Base-by-base conservation (phyloP, 2,113 vertebrate species). In the Telmatochromis sp. region DNA sequence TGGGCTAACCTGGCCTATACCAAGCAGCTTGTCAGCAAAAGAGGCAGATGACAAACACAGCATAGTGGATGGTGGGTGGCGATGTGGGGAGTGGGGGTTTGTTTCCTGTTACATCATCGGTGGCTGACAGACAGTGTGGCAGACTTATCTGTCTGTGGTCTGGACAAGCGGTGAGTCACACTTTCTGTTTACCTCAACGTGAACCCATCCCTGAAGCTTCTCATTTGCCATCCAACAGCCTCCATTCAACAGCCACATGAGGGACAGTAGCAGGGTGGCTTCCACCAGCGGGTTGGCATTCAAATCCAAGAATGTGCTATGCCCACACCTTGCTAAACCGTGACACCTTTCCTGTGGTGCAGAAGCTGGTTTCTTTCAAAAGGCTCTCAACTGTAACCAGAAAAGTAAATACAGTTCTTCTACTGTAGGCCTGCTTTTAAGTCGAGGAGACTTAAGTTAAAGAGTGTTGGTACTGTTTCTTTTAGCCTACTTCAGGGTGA, bases 71-170 rank as follows among this genome's bases (percentile, higher is more conserved):
- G 81, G 21, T 49, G 87, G 70, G 63, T 75, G 81, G 79, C 13
- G 51, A 57, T 17, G 81, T 31, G 89, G 57, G 81, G 21, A 86
- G 54, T 28, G 80, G 85, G 88, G 93, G 80, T 93, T 87, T 85
- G 89, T 92, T 90, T 91, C 89, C 90, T 89, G 91, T 96, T 94
- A 94, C 91, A 94, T 94, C 93, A 95, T 93, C 87, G 87, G 89
- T 42, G 85, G 91, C 89, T 80, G 73, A 94, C 87, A 92, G 89
- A 87, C 85, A 90, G 87, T 92, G 89, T 85, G 79, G 89, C 89
- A 95, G 94, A 95, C 91, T 94, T 96, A 95, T 96, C 95, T 95
- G 95, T 95, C 95, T 95, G 93, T 95, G 95, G 94, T 94, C 95
- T 96, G 95, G 93, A 87, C 93, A 51, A 80, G 90, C 80, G 83